phyloP scores from a whole-genome alignment of 64 coral and sea anemone species.

The Catalaphyllia jardinei region DNA sequence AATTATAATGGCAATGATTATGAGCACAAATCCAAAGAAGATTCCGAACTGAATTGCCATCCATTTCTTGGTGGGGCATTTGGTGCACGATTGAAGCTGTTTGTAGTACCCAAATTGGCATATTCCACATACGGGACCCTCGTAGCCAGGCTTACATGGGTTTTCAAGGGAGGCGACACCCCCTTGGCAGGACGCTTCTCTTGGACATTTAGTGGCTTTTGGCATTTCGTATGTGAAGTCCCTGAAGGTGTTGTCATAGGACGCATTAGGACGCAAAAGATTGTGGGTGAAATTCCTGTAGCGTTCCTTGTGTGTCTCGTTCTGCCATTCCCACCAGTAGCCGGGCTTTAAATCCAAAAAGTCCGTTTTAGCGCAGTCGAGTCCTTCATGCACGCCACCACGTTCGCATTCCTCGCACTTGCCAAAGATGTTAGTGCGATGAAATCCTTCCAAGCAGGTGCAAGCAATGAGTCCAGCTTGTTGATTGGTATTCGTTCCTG shows the following conservation, averaged over 20 bases:
- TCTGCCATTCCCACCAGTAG: constrained; percentile 43
- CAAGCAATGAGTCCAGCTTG: constrained; percentile 11
- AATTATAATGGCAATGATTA: constrained; percentile 4
- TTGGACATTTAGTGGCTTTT: not conserved
- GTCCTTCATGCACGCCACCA: not conserved
- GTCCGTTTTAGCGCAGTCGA: not conserved
- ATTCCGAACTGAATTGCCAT: constrained; percentile 21
- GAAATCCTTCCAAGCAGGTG: constrained; percentile 20
- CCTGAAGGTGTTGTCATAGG: not conserved
- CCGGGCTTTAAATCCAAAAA: constrained; percentile 8
- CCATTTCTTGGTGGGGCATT: constrained; percentile 23
- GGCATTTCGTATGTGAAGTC: constrained; percentile 13
- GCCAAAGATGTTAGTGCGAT: constrained; percentile 40
- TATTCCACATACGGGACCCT: constrained; percentile 44
- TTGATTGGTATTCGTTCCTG: constrained; percentile 22
- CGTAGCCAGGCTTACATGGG: constrained; percentile 17
- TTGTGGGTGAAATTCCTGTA: constrained; percentile 26
- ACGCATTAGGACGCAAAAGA: not conserved
- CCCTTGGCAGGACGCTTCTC: not conserved
- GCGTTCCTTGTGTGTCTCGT: constrained; percentile 23
- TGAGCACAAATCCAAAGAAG: not conserved
- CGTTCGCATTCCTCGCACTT: not conserved
- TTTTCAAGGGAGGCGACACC: not conserved
- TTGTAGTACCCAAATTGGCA: constrained; percentile 39
- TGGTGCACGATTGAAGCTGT: constrained; percentile 2